A percentile compares a stretch with the other conserved stretches of the same genome.
These are phyloP conservation scores for Zosterops borbonicus DNA, from an alignment of 2,113 vertebrate species.

Conservation along the genomic window DNA sequence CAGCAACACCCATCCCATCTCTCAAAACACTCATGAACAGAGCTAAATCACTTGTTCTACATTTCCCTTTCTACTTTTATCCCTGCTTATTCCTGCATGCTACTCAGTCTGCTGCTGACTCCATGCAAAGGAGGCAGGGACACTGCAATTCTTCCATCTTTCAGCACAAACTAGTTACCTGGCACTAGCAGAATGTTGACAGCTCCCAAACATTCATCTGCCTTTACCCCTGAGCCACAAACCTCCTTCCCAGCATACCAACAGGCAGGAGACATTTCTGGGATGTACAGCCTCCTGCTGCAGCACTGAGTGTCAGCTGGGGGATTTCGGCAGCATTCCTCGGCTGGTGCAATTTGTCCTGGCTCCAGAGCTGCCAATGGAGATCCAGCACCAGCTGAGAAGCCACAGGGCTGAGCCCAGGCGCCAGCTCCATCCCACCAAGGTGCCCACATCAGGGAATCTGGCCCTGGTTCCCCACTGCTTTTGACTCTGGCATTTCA, in stretches of 20 bases:
- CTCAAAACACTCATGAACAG: not conserved
- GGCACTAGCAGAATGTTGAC: not conserved
- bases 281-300: not conserved
- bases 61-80: not conserved
- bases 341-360: not conserved
- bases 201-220: not conserved
- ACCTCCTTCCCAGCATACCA: not conserved
- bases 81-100: not conserved
- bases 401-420: fast-evolving
- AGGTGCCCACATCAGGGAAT: not conserved
- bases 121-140: not conserved
- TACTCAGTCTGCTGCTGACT: not conserved
- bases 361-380: not conserved
- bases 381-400: not conserved
- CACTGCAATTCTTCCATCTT: not conserved
- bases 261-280: not conserved
- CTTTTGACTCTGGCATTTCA: not conserved
- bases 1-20: not conserved
- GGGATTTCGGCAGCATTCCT: not conserved
- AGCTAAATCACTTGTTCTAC: not conserved
- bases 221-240: not conserved
- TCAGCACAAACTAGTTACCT: not conserved
- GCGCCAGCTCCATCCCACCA: not conserved
- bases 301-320: not conserved
- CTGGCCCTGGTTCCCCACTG: not conserved